Conservation (phyloP, 1,140 invertebrate genomes). For the Lepidostoma basale region DNA sequence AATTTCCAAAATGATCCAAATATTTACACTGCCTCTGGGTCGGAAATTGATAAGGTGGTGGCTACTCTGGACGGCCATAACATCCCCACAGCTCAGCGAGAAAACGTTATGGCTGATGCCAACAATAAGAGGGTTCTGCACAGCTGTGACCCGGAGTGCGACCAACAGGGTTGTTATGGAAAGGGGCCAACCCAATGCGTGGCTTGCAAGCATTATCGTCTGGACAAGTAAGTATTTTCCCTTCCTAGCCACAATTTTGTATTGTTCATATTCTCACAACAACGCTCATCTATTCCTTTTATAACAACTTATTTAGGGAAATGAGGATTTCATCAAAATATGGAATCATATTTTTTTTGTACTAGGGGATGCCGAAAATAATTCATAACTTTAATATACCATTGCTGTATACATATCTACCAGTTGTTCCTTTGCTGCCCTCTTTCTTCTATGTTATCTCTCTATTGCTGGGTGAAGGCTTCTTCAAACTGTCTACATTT, state of each 20-base stretch:
- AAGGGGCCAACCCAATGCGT: constrained; percentile 81
- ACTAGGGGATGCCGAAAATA: no score
- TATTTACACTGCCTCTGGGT: constrained; percentile 71
- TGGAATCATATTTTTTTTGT: no score
- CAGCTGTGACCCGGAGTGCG: constrained; percentile 83
- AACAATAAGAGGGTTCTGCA: constrained; percentile 71
- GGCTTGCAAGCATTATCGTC: constrained; percentile 76
- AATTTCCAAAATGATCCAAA: constrained; percentile 73
- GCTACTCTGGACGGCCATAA: constrained; percentile 72
- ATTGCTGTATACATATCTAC: no score
- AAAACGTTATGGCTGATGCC: constrained; percentile 61
- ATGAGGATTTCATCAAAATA: no score
- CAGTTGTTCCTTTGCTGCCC: no score
- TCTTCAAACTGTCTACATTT: no score
- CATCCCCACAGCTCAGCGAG: constrained; percentile 61
- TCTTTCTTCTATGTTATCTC: no score
- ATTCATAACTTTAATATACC: no score
- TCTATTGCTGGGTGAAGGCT: no score
- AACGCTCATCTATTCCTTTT: no score
- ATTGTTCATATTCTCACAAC: no score
- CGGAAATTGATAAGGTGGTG: constrained; percentile 70
- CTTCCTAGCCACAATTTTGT: constrained; percentile 28
- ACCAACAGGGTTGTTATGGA: constrained; percentile 80
- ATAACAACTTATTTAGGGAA: no score
- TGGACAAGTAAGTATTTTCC: constrained; percentile 80